These are phyloP conservation scores for Aphelinus atriplicis DNA, from an alignment of 1,140 invertebrate genomes.

Conservation along the genomic window DNA sequence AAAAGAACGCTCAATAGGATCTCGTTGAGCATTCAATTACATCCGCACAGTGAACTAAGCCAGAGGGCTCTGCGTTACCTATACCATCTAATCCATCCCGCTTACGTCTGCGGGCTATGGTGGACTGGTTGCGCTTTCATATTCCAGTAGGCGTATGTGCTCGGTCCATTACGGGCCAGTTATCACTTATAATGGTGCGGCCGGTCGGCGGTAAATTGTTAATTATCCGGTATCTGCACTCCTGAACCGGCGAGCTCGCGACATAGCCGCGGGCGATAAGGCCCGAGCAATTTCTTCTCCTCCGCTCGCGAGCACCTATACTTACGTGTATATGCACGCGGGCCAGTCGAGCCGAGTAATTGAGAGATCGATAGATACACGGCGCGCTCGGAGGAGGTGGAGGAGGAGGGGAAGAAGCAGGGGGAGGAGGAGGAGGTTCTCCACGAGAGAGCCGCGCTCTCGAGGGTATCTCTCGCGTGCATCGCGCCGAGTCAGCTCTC, in stretches of 20 bases:
- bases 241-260: background rate
- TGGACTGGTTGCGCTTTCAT: too few relatives aligned
- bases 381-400: conserved; percentile 15
- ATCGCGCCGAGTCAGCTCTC: conserved; percentile 11
- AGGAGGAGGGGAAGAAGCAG: conserved; percentile 2
- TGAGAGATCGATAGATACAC: conserved; percentile 33
- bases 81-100: too few relatives aligned
- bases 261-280: background rate
- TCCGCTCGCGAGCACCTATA: background rate
- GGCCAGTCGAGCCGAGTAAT: conserved; percentile 6
- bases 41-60: too few relatives aligned
- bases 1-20: too few relatives aligned
- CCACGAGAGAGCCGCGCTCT: background rate
- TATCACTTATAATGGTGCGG: conserved; percentile 48
- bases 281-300: background rate
- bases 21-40: too few relatives aligned
- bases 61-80: too few relatives aligned
- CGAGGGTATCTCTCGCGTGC: conserved; percentile 45
- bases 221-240: conserved; percentile 51
- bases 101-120: too few relatives aligned
- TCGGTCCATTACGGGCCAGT: conserved; percentile 34
- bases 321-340: too few relatives aligned
- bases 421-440: background rate
- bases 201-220: conserved; percentile 55
- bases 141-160: conserved; percentile 6